Conservation (phyloP, 2,113 vertebrate genomes). For the Syrrhaptes paradoxus region DNA sequence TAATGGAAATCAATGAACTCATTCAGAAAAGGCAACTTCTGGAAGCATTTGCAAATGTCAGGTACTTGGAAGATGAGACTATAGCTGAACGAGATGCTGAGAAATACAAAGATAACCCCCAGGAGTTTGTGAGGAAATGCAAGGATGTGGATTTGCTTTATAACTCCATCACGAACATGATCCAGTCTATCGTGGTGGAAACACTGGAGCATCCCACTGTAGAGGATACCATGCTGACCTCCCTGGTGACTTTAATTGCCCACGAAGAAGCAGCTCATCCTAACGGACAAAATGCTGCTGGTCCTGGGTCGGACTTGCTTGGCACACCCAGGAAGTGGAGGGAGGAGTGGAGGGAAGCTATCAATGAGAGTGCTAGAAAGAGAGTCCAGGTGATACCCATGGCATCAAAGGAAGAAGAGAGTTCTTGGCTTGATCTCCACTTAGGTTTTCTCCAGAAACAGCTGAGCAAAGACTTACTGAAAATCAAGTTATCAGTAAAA, state of each 20-base stretch:
- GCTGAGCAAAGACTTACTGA: conserved; percentile 64
- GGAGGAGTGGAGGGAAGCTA: conserved; percentile 62
- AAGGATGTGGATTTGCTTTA: conserved; percentile 78
- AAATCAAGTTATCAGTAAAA: conserved; percentile 67
- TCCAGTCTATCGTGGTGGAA: conserved; percentile 60
- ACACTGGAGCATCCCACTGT: conserved; percentile 53
- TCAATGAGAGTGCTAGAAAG: conserved; percentile 39
- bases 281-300: background rate
- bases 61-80: conserved; percentile 60
- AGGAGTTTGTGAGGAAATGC: conserved; percentile 54
- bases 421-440: conserved; percentile 46
- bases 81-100: conserved; percentile 30
- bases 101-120: conserved; percentile 52
- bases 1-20: conserved; percentile 76
- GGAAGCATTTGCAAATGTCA: conserved; percentile 71
- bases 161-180: conserved; percentile 26
- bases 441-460: conserved; percentile 55
- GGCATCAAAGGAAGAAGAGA: background rate
- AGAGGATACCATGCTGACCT: conserved; percentile 16
- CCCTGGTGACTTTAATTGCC: conserved; percentile 65
- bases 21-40: conserved; percentile 73
- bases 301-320: background rate
- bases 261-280: conserved; percentile 70
- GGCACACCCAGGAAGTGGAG: conserved; percentile 74
- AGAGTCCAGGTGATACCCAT: conserved; percentile 39